Percentiles rank a stretch among this genome's conserved stretches.
Conservation (phyloP, 2,113 vertebrate genomes). For the Callaeas wilsoni region DNA sequence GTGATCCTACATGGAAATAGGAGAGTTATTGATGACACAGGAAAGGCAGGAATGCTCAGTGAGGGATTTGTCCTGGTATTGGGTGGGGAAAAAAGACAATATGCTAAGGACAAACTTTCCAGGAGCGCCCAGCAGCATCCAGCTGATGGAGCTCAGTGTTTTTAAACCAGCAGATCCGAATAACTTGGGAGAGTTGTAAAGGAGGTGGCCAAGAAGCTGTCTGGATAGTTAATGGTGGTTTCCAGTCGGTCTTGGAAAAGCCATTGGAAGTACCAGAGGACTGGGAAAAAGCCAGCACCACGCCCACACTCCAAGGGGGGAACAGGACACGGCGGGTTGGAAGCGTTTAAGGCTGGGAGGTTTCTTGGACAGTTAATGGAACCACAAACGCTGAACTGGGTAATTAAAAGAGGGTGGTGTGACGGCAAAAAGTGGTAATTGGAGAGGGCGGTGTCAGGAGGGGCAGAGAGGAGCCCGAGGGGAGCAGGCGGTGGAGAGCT, state of each 20-base stretch:
- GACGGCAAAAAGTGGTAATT: background rate
- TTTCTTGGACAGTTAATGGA: background rate
- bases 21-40: background rate
- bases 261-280: background rate
- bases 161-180: background rate
- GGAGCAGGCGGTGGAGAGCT: background rate
- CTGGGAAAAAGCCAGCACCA: background rate
- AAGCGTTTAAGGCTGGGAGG: background rate
- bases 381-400: background rate
- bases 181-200: background rate
- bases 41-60: background rate
- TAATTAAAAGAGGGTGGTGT: background rate
- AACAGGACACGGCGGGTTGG: rapidly evolving
- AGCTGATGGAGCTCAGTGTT: background rate
- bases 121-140: background rate
- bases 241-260: background rate
- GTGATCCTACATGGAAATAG: rapidly evolving
- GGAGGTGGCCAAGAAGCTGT: background rate
- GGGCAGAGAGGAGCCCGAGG: background rate
- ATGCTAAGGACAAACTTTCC: background rate
- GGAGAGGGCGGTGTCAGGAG: background rate
- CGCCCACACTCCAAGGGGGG: background rate
- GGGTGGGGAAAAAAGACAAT: background rate
- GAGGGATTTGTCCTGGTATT: background rate
- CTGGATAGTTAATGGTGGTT: background rate